These are phyloP conservation scores for Drosophila trichaetosa DNA, from an alignment of 2,888 invertebrate genomes.

Conservation along the genomic window DNA sequence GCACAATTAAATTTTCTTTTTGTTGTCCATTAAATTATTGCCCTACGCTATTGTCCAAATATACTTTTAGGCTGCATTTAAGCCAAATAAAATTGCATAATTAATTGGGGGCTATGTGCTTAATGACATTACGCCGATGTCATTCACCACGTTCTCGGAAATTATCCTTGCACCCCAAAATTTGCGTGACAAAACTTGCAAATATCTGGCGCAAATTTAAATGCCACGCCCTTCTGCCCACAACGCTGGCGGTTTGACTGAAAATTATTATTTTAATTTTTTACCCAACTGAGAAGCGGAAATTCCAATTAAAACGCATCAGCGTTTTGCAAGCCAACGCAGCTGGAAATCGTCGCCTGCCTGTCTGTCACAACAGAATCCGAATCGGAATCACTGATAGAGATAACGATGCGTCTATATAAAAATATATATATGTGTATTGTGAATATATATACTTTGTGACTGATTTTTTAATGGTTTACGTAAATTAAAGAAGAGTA, in stretches of 20 bases:
- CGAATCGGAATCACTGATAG: slow-evolving; percentile 45
- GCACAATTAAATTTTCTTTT: slow-evolving; percentile 63
- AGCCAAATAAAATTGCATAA: slow-evolving; percentile 46
- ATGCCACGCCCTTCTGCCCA: slow-evolving; percentile 4
- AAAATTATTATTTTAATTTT: slow-evolving; percentile 78
- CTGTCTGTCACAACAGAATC: slow-evolving; percentile 33
- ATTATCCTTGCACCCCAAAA: slow-evolving; percentile 21
- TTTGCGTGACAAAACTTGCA: slow-evolving; percentile 55
- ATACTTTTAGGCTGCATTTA: slow-evolving; percentile 14
- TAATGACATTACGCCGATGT: slow-evolving; percentile 46
- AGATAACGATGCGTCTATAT: slow-evolving; percentile 25
- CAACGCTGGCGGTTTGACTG: slow-evolving; percentile 11
- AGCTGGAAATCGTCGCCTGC: slow-evolving; percentile 42
- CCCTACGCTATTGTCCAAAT: slow-evolving; percentile 49
- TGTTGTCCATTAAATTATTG: slow-evolving; percentile 54
- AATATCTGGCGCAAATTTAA: slow-evolving; percentile 36
- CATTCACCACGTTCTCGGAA: slow-evolving; percentile 5
- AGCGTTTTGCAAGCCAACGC: slow-evolving; percentile 46
- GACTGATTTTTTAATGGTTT: slow-evolving; percentile 75
- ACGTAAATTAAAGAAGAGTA: slow-evolving; percentile 59
- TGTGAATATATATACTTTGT: slow-evolving; percentile 21
- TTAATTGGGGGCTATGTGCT: slow-evolving; percentile 54
- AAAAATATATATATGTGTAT: slow-evolving; percentile 1
- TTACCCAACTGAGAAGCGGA: slow-evolving; percentile 68
- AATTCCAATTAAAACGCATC: slow-evolving; percentile 81